Percentiles rank a stretch among this genome's conserved stretches.
These are phyloP conservation scores for Calameuta idolon DNA, from an alignment of 2,888 invertebrate genomes.

Conservation along the genomic window DNA sequence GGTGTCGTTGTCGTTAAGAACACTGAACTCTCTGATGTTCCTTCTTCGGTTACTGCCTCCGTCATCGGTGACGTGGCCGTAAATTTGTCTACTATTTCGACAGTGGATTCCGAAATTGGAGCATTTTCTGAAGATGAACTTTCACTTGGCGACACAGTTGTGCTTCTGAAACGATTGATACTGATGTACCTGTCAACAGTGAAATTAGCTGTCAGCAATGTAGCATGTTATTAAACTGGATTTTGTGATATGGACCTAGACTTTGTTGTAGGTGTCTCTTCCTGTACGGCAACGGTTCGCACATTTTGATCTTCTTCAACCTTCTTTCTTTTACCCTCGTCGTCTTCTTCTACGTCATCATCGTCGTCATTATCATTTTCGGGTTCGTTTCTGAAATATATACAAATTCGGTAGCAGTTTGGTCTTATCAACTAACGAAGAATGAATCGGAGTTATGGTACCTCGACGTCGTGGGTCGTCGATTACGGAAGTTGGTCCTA, in stretches of 20 bases:
- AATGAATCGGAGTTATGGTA: background rate
- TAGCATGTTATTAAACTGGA: background rate
- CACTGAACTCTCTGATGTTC: conserved; percentile 24
- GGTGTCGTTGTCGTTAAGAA: conserved; percentile 18
- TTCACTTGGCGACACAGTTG: conserved; percentile 34
- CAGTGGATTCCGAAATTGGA: background rate
- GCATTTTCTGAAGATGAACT: conserved; percentile 2
- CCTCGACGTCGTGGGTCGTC: background rate
- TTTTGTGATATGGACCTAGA: conserved; percentile 43
- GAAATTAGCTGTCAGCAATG: conserved; percentile 10
- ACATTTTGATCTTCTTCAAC: conserved; percentile 4
- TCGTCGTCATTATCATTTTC: background rate
- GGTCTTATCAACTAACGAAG: background rate
- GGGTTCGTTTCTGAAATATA: background rate
- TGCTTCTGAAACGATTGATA: conserved; percentile 62
- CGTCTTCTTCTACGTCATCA: background rate
- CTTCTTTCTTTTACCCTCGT: background rate
- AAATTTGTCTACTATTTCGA: background rate
- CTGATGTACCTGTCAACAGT: conserved; percentile 62
- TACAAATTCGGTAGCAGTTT: background rate
- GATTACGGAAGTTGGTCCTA: background rate
- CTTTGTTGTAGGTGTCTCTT: conserved; percentile 43
- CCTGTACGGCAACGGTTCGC: conserved; percentile 23
- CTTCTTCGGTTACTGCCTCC: conserved; percentile 27
- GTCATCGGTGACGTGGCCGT: conserved; percentile 12